A percentile compares a stretch with the other conserved stretches of the same genome.
These are phyloP conservation scores for Laspeyria flexula DNA, from an alignment of 2,888 invertebrate species.

Conservation along the genomic window DNA sequence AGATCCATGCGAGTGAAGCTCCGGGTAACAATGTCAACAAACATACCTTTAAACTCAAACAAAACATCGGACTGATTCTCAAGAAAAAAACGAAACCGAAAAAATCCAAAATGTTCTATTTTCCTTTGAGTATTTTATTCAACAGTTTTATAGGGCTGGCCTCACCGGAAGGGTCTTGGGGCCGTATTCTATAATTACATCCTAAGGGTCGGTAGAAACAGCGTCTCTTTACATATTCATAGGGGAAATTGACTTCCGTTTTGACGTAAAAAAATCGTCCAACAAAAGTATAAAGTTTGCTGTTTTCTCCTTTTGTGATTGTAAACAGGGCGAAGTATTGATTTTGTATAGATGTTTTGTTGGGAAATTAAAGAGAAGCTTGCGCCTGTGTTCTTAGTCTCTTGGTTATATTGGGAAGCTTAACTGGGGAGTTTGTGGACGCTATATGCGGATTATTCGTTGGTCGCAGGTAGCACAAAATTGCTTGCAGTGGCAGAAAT, in stretches of 20 bases:
- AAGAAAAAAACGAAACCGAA: constrained; percentile 10
- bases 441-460: too few species aligned
- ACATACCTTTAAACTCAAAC: too few species aligned
- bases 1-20: too few species aligned
- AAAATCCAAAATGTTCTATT: constrained; percentile 20
- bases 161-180: constrained; percentile 38
- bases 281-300: constrained; percentile 1
- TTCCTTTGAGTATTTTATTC: constrained; percentile 42
- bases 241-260: constrained; percentile 49
- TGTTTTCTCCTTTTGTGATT: constrained; percentile 6
- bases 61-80: not conserved
- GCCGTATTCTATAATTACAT: constrained; percentile 46
- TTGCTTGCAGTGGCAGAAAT: too few species aligned
- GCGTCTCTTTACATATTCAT: constrained; percentile 46
- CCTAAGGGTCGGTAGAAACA: constrained; percentile 34
- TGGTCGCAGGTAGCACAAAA: too few species aligned
- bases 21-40: too few species aligned
- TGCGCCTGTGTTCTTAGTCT: too few species aligned
- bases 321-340: constrained; percentile 7
- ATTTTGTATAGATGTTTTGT: not conserved
- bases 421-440: too few species aligned
- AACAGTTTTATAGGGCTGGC: constrained; percentile 34
- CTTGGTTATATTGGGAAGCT: too few species aligned
- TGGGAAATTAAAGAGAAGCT: too few species aligned
- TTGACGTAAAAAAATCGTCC: constrained; percentile 20